phyloP scores from a whole-genome alignment of 2,888 invertebrate genomes.

The Tineola bisselliella region DNA sequence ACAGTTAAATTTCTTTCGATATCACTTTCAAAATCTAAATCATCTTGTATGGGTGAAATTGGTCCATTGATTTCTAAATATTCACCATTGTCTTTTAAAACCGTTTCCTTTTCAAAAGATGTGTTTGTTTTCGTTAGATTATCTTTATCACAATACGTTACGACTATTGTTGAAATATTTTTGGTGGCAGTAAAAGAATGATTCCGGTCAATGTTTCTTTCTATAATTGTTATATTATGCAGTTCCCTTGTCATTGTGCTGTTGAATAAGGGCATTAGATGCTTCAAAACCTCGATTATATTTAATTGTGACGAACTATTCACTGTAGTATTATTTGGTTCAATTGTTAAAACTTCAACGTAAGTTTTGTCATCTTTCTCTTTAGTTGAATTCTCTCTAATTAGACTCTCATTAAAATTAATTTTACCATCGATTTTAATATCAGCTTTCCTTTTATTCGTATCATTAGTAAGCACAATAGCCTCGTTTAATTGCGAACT shows the following conservation, averaged over 20 bases:
- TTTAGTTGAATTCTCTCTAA: neutral
- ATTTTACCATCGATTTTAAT: constrained; percentile 18
- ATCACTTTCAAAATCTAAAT: constrained; percentile 20
- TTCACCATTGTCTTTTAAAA: constrained; percentile 18
- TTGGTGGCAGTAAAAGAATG: constrained; percentile 44
- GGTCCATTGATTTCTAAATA: neutral
- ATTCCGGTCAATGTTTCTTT: constrained; percentile 46
- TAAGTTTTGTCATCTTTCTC: constrained; percentile 26
- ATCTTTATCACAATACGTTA: constrained; percentile 53
- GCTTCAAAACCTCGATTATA: constrained; percentile 53
- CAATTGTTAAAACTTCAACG: constrained; percentile 51
- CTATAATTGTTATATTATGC: constrained; percentile 56
- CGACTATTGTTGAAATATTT: constrained; percentile 53
- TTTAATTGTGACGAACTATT: constrained; percentile 40
- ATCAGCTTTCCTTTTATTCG: constrained; percentile 23
- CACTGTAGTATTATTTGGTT: constrained; percentile 42
- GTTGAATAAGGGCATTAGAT: constrained; percentile 56
- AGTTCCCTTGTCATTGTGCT: constrained; percentile 46
- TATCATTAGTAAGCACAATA: constrained; percentile 39
- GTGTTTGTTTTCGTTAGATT: constrained; percentile 33
- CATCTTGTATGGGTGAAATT: constrained; percentile 22
- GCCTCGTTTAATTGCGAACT: constrained; percentile 41
- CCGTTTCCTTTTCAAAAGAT: constrained; percentile 23
- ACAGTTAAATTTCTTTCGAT: constrained; percentile 26
- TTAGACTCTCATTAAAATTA: neutral